These are phyloP conservation scores for Falco punctatus DNA, from an alignment of 2,113 vertebrate genomes.

Conservation along the genomic window DNA sequence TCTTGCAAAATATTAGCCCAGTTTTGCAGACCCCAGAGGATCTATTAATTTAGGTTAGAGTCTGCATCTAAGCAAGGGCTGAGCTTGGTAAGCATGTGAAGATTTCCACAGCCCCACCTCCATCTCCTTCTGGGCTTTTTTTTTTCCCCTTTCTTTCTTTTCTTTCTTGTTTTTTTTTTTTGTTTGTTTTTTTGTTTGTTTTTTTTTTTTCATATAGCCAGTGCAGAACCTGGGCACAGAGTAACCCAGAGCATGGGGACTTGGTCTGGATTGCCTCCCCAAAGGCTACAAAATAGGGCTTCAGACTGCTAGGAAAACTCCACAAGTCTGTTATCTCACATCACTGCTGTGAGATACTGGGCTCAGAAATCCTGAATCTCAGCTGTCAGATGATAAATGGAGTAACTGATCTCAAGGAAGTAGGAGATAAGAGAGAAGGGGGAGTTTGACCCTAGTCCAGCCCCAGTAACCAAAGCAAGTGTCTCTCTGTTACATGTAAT, in stretches of 20 bases:
- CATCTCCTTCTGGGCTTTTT: not conserved
- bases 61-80: not conserved
- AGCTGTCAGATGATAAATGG: not conserved
- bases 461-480: not conserved
- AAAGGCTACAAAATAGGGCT: not conserved
- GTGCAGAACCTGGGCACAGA: not conserved
- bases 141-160: not conserved
- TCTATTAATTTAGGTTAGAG: conserved; percentile 58
- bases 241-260: not conserved
- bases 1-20: conserved; percentile 67
- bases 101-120: not conserved
- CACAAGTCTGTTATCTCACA: not conserved
- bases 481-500: not conserved
- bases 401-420: not conserved
- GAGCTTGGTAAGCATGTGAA: not conserved
- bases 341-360: not conserved
- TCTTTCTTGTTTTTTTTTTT: not conserved
- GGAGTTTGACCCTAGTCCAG: not conserved
- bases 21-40: conserved; percentile 54
- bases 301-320: conserved; percentile 1
- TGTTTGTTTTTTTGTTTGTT: no score
- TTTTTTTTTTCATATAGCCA: not conserved
- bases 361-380: not conserved
- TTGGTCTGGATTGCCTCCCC: not conserved
- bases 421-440: not conserved